Conservation (phyloP, 2,888 invertebrate species). For the Elgonia sp. region DNA sequence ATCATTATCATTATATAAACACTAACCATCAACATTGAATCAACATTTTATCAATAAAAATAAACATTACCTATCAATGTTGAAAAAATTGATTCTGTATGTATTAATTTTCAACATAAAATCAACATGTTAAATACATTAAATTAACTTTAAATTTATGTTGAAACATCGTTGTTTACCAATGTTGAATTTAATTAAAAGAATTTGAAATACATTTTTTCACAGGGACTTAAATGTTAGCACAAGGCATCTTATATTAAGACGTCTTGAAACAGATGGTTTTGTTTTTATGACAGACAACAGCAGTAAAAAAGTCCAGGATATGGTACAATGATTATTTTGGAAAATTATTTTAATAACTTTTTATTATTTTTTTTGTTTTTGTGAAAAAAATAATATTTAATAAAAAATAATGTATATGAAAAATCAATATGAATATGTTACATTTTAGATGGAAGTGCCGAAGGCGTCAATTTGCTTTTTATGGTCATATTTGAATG, state of each 20-base stretch:
- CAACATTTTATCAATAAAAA: no score
- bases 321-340: slow-evolving; percentile 85
- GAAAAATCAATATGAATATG: not conserved
- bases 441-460: slow-evolving; percentile 85
- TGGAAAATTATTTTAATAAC: not conserved
- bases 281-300: slow-evolving; percentile 87
- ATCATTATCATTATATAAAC: no score
- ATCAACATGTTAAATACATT: no score
- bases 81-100: no score
- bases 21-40: no score
- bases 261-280: slow-evolving; percentile 86
- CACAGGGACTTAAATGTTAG: slow-evolving; percentile 86
- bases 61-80: no score
- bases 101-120: no score
- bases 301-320: slow-evolving; percentile 86
- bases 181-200: no score
- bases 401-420: no score
- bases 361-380: not conserved
- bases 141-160: no score
- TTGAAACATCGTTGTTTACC: no score
- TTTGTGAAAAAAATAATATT: no score
- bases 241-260: slow-evolving; percentile 85
- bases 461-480: slow-evolving; percentile 87
- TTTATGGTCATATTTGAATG: slow-evolving; percentile 85
- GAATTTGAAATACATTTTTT: slow-evolving; percentile 56